These are phyloP conservation scores for Ranitomeya variabilis DNA, from an alignment of 2,113 vertebrate species.

Conservation along the genomic window DNA sequence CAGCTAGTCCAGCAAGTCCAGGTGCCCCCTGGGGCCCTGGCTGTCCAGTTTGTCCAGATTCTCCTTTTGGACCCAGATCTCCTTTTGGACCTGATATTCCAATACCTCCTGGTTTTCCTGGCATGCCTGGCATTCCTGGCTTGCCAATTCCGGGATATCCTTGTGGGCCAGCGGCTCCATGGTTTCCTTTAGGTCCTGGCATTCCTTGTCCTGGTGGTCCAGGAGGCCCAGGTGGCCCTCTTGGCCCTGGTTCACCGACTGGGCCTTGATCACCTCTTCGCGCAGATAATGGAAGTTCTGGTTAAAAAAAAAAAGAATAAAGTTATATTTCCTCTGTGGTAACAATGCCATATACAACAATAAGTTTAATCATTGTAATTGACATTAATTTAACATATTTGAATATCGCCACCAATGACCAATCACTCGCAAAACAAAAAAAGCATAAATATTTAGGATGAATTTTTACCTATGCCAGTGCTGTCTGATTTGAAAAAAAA, in stretches of 20 bases:
- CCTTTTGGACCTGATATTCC: conserved; percentile 86
- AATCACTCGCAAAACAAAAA: too few relatives aligned
- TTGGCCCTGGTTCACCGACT: conserved; percentile 82
- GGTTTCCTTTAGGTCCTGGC: conserved; percentile 84
- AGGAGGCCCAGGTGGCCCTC: conserved; percentile 86
- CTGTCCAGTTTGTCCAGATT: conserved; percentile 82
- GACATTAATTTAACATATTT: background rate
- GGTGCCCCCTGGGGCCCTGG: conserved; percentile 84
- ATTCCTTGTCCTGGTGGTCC: conserved; percentile 82
- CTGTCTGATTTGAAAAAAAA: too few relatives aligned
- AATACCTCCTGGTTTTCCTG: conserved; percentile 85
- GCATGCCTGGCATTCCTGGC: conserved; percentile 88
- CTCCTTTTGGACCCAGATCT: conserved; percentile 85
- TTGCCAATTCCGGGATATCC: conserved; percentile 89
- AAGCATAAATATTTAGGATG: too few relatives aligned
- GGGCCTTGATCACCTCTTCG: conserved; percentile 86
- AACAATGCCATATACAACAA: background rate
- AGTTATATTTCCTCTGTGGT: background rate
- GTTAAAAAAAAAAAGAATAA: conserved; percentile 11
- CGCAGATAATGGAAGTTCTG: conserved; percentile 77
- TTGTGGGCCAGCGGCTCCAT: conserved; percentile 75
- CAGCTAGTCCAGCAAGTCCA: conserved; percentile 87
- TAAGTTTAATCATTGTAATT: background rate
- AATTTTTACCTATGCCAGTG: too few relatives aligned
- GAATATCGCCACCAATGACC: too few relatives aligned